These are phyloP conservation scores for Botrylloides violaceus DNA, from an alignment of 23 tunicate genomes.

Conservation along the genomic window DNA sequence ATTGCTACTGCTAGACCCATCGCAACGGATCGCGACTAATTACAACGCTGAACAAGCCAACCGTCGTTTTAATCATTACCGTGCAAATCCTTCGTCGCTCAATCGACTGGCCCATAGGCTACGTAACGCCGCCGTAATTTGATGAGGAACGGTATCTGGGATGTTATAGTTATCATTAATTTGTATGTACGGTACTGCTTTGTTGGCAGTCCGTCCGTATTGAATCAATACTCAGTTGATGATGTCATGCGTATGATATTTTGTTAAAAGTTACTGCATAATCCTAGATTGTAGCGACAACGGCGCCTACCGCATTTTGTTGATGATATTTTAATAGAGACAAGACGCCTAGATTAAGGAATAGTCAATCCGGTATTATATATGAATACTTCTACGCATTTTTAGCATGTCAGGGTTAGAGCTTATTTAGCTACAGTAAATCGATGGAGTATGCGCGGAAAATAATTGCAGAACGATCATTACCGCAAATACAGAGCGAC, in stretches of 20 bases:
- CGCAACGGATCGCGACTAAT: background rate
- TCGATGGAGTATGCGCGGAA: background rate
- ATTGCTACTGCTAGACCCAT: background rate
- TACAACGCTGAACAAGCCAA: background rate
- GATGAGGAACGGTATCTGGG: background rate
- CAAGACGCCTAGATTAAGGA: background rate
- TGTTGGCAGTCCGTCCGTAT: background rate
- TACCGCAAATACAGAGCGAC: background rate
- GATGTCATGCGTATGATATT: background rate
- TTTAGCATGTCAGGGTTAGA: background rate
- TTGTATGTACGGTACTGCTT: background rate
- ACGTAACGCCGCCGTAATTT: background rate
- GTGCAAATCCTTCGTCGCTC: background rate
- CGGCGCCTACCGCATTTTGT: background rate
- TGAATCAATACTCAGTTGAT: background rate
- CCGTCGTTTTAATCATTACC: background rate
- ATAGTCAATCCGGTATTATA: background rate
- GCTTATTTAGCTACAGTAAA: background rate
- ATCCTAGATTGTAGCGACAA: background rate
- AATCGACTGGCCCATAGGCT: conserved; percentile 2
- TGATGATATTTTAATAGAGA: background rate
- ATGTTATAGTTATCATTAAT: background rate
- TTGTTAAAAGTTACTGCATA: background rate
- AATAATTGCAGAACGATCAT: background rate
- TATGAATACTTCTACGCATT: background rate